Base-by-base conservation (phyloP, 2,888 invertebrate genomes). In the Drosophila cognata region DNA sequence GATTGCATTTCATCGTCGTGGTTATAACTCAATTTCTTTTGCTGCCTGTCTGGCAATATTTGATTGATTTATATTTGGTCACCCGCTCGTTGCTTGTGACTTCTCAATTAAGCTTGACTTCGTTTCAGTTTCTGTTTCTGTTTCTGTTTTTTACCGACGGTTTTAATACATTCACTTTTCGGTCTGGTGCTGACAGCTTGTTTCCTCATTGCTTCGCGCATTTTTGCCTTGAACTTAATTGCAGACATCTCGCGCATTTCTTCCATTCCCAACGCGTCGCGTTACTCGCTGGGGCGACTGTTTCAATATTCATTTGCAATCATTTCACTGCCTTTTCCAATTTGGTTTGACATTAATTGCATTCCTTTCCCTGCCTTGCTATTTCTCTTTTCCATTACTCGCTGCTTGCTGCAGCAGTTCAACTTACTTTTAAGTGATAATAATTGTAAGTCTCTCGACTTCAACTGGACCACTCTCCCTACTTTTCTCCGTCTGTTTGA, bases 61-160 rank as follows among this genome's bases (percentile, higher is more conserved):
- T 76, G 65, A 78, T 78, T 78, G 79, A 78, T 76, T 78, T 68
- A 79, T 68, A 79, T 56, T 16, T 61, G 62, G 51, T 28, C 50
- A 43, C 38, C 56, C 38, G 21, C 29, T 59, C 43, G 48, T 53
- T 51, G 33, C 51, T 48, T 48, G 33, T 58, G 62, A 63, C 56
- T 79, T 58, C 63, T 71, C 81, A 81, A 75, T 81, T 81, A 75
- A 77, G 57, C 71, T 81, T 68, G 67, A 59, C 56, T 77, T 48
- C 59, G 65, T 67, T 71, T 65, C 65, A 1, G 7, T 4, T 33
- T 11, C 31, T n/a, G 13, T 7, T 33, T 11, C 31, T n/a, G 13
- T 7, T 52, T 6, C 31, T 16, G 6, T 60, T 31, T 67, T 79
- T 71, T 62, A 43, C 70, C 60, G 55, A 61, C 53, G 66, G 60